A percentile compares a stretch with the other conserved stretches of the same genome.
Conservation (phyloP, 30 jellyfish, hydroid and myxozoan species). For the Aurelia coerulea region DNA sequence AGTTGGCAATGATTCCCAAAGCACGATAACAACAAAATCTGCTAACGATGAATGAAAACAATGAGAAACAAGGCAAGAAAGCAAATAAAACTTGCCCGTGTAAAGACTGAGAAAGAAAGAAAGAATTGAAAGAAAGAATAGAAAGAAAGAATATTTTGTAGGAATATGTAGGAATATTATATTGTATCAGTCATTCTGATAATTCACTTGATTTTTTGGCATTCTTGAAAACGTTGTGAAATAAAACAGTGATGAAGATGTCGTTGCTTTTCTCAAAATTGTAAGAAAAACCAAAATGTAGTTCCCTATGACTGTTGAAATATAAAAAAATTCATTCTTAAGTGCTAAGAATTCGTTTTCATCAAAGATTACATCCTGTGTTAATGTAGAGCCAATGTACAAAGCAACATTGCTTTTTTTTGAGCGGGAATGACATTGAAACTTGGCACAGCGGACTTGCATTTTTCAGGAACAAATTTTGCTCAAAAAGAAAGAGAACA, state of each 20-base stretch:
- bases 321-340: not conserved
- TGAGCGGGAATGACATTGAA: conserved; percentile 30
- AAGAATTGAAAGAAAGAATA: too few species aligned
- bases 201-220: not conserved
- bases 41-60: too few species aligned
- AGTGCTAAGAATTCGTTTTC: conserved; percentile 1
- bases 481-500: not conserved
- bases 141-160: too few species aligned
- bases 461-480: not conserved
- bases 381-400: not conserved
- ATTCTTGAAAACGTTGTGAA: not conserved
- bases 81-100: too few species aligned
- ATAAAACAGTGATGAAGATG: conserved; percentile 9
- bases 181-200: not conserved
- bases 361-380: conserved; percentile 15
- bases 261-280: conserved; percentile 3
- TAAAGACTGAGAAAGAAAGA: too few species aligned
- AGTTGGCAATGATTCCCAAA: too few species aligned
- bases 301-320: conserved; percentile 13
- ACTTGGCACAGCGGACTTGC: conserved; percentile 43
- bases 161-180: too few species aligned
- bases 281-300: not conserved
- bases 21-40: too few species aligned
- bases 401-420: conserved; percentile 1
- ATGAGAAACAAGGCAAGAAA: too few species aligned